Conservation (phyloP, 2,113 vertebrate genomes). For the Istiophorus platypterus region DNA sequence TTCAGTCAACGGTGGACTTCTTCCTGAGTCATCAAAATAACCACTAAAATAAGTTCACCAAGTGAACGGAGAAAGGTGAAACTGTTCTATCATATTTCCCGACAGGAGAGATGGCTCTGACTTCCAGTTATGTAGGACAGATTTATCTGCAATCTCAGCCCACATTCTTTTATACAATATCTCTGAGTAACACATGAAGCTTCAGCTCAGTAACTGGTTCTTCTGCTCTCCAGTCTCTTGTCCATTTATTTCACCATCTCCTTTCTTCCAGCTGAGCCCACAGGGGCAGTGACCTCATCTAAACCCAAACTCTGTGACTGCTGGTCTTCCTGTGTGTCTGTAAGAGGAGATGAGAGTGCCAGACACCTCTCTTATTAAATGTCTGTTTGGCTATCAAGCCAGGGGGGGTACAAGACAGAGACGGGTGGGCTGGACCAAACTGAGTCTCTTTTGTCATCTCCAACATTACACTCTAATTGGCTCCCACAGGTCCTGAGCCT, state of each 20-base stretch:
- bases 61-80: constrained; percentile 42
- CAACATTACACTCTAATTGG: constrained; percentile 79
- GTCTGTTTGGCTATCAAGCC: constrained; percentile 77
- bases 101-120: constrained; percentile 42
- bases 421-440: constrained; percentile 67
- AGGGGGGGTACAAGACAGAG: constrained; percentile 50
- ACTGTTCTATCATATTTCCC: constrained; percentile 45
- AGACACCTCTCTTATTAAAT: constrained; percentile 82
- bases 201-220: constrained; percentile 64
- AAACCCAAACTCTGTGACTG: constrained; percentile 77
- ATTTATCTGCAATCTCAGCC: constrained; percentile 71
- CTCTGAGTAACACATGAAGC: constrained; percentile 40
- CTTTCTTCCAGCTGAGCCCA: constrained; percentile 79
- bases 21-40: constrained; percentile 58
- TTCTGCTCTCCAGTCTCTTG: constrained; percentile 59
- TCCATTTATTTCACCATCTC: constrained; percentile 78
- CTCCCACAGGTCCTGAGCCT: constrained; percentile 71
- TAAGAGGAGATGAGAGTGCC: constrained; percentile 75
- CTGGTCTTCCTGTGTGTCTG: constrained; percentile 76
- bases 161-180: constrained; percentile 73
- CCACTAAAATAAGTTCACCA: constrained; percentile 38
- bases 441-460: constrained; percentile 76
- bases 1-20: constrained; percentile 20
- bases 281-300: constrained; percentile 82
- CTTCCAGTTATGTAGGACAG: constrained; percentile 54